phyloP scores from a whole-genome alignment of 2,113 vertebrate genomes.

The Aviceda subcristata region DNA sequence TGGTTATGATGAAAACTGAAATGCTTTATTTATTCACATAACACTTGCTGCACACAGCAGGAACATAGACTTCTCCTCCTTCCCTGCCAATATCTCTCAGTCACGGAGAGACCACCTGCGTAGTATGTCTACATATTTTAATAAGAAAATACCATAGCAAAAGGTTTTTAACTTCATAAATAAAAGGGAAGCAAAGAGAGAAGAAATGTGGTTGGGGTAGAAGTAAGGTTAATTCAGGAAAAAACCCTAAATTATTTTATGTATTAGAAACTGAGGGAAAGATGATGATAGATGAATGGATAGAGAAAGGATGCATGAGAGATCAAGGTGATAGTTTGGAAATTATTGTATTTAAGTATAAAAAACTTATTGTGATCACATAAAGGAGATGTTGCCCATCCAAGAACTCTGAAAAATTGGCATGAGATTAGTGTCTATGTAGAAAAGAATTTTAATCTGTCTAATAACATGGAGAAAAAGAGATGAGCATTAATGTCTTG shows the following conservation, averaged over 20 bases:
- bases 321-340: background rate
- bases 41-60: constrained; percentile 2
- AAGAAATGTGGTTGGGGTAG: background rate
- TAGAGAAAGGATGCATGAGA: background rate
- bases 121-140: background rate
- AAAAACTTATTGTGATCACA: background rate
- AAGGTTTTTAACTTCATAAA: background rate
- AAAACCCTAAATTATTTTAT: background rate
- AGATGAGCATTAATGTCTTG: background rate
- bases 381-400: background rate
- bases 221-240: background rate
- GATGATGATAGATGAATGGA: background rate
- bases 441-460: background rate
- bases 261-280: background rate
- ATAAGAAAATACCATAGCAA: background rate
- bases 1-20: constrained; percentile 7
- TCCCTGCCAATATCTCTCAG: background rate
- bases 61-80: background rate
- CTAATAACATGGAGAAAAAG: background rate
- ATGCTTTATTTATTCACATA: constrained; percentile 18
- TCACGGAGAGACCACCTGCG: background rate
- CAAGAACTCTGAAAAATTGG: background rate
- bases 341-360: background rate
- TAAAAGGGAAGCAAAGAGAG: background rate
- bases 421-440: background rate